Percentiles rank a stretch among this genome's conserved stretches.
Conservation (phyloP, 2,113 vertebrate species). For the Nannobrachium achirus region DNA sequence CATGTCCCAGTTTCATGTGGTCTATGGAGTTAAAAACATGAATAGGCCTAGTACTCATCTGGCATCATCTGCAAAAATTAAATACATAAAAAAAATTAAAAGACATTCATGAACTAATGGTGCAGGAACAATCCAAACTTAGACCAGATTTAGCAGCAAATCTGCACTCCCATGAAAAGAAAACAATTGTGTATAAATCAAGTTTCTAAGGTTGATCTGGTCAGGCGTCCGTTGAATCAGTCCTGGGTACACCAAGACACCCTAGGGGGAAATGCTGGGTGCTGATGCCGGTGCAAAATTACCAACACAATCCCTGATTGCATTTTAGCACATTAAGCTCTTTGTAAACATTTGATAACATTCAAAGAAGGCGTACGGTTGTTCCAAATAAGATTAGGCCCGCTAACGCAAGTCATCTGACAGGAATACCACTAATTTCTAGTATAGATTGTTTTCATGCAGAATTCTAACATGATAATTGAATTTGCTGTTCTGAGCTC, state of each 20-base stretch:
- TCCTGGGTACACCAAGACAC: conserved; percentile 19
- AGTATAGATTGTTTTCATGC: conserved; percentile 85
- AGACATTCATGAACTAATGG: too few species aligned
- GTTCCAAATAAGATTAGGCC: conserved; percentile 70
- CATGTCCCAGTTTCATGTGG: too few species aligned
- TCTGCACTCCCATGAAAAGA: too few species aligned
- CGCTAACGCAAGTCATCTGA: conserved; percentile 81
- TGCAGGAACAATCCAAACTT: too few species aligned
- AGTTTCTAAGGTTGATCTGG: conserved; percentile 2
- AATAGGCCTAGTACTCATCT: too few species aligned
- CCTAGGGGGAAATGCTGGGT: conserved; percentile 20
- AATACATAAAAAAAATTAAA: too few species aligned
- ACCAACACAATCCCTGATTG: conserved; percentile 56
- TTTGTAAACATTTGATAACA: conserved; percentile 82
- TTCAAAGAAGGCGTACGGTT: conserved; percentile 71
- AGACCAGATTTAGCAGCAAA: too few species aligned
- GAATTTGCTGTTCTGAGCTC: conserved; percentile 77
- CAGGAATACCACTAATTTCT: conserved; percentile 80
- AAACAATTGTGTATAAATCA: too few species aligned
- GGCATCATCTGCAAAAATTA: too few species aligned
- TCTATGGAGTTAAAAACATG: too few species aligned
- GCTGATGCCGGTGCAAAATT: conserved; percentile 41
- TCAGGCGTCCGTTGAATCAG: conserved; percentile 5
- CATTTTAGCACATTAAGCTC: conserved; percentile 77
- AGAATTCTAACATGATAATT: conserved; percentile 84